phyloP scores from a whole-genome alignment of 1,140 invertebrate species.

The Cydia fagiglandana region DNA sequence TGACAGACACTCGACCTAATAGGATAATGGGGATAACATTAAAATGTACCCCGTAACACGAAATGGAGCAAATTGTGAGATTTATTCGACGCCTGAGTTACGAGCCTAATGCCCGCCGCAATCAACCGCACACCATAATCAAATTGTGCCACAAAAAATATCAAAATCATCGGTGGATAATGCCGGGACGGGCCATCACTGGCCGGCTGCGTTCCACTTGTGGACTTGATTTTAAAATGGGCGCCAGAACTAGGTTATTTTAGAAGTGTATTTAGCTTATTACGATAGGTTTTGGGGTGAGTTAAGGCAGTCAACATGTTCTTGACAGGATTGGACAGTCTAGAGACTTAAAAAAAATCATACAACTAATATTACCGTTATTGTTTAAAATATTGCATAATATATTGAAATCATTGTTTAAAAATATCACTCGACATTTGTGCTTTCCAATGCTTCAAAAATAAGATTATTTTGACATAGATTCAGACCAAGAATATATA shows the following conservation, averaged over 20 bases:
- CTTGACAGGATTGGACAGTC: too few relatives aligned
- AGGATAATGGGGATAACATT: conserved; percentile 13
- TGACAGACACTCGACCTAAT: conserved; percentile 7
- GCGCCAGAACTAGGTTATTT: not conserved
- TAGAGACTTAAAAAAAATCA: too few relatives aligned
- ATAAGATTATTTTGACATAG: too few relatives aligned
- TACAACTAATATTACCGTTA: too few relatives aligned
- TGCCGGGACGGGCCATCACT: conserved; percentile 33
- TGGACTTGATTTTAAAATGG: not conserved
- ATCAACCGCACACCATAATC: conserved; percentile 60
- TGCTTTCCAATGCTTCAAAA: too few relatives aligned
- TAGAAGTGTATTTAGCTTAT: too few relatives aligned
- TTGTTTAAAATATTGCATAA: too few relatives aligned
- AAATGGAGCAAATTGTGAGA: conserved; percentile 5
- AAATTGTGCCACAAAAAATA: conserved; percentile 65
- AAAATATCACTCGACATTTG: too few relatives aligned
- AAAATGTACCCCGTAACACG: not conserved
- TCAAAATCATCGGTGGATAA: conserved; percentile 53
- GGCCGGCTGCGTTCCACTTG: conserved; percentile 36
- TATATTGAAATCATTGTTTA: too few relatives aligned
- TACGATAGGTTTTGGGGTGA: too few relatives aligned
- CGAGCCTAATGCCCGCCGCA: conserved; percentile 37
- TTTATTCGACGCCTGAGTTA: conserved; percentile 30
- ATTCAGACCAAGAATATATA: too few relatives aligned
- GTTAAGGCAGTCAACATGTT: too few relatives aligned